A percentile compares a stretch with the other conserved stretches of the same genome.
phyloP scores from a whole-genome alignment of 2,888 invertebrate genomes.

The Watsonalla binaria region DNA sequence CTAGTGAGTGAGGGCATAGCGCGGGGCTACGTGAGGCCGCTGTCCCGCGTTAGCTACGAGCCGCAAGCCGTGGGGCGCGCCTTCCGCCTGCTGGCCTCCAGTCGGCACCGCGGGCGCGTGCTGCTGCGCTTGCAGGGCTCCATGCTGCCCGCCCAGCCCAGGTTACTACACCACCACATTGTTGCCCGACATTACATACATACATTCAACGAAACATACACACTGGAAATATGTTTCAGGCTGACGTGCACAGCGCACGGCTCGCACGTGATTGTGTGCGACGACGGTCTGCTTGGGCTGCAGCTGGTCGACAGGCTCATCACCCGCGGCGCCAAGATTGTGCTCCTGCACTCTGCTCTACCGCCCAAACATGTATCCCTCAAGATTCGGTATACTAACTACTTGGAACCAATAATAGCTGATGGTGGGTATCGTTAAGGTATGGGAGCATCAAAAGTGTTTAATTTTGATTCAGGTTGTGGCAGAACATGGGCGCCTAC shows the following conservation, averaged over 20 bases:
- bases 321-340: constrained; percentile 35
- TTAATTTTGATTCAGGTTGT: not conserved
- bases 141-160: constrained; percentile 3
- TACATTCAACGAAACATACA: too few relatives aligned
- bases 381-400: constrained; percentile 24
- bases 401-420: too few relatives aligned
- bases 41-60: constrained; percentile 41
- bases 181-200: not conserved
- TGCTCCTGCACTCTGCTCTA: constrained; percentile 23
- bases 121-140: constrained; percentile 28
- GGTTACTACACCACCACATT: not conserved
- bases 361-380: constrained; percentile 15
- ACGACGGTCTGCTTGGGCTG: constrained; percentile 27
- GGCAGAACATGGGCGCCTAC: constrained; percentile 1
- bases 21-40: constrained; percentile 48
- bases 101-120: constrained; percentile 49
- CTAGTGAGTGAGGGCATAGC: constrained; percentile 49
- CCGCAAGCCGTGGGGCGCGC: constrained; percentile 37
- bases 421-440: too few relatives aligned
- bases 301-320: constrained; percentile 36
- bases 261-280: constrained; percentile 28
- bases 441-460: too few relatives aligned
- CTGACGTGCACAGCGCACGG: not conserved
- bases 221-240: not conserved
- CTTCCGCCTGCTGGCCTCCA: constrained; percentile 40